These are phyloP conservation scores for Crambe crambe DNA, from an alignment of 37 sponge, comb jelly and placozoan genomes.

Conservation along the genomic window DNA sequence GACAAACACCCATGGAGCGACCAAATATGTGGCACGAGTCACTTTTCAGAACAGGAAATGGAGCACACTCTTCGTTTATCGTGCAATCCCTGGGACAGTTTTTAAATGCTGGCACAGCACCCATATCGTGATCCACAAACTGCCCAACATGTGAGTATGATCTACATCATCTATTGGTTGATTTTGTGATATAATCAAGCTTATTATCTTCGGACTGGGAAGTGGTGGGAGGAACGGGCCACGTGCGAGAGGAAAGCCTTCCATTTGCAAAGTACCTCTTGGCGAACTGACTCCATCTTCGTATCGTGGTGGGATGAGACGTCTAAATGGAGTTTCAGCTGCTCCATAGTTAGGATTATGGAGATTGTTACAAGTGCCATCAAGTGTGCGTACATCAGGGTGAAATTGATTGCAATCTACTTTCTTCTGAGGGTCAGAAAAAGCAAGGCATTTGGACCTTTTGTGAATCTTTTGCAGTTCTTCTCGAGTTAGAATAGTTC, in stretches of 20 bases:
- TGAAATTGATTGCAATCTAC: background rate
- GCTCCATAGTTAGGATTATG: slow-evolving; percentile 71
- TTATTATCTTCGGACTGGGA: slow-evolving; percentile 79
- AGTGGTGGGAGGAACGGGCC: slow-evolving; percentile 56
- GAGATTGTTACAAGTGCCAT: slow-evolving; percentile 94
- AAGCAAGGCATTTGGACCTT: background rate
- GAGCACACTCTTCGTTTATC: slow-evolving; percentile 36
- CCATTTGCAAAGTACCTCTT: slow-evolving; percentile 60
- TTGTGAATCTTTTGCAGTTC: background rate
- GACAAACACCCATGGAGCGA: slow-evolving; percentile 5
- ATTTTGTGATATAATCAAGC: slow-evolving; percentile 11
- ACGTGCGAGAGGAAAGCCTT: background rate
- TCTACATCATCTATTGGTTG: slow-evolving; percentile 38
- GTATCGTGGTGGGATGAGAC: slow-evolving; percentile 70
- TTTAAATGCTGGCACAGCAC: slow-evolving; percentile 24
- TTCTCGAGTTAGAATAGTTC: background rate
- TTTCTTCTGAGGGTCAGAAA: background rate
- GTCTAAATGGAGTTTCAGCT: slow-evolving; percentile 50
- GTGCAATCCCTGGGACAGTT: slow-evolving; percentile 9
- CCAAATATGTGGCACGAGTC: slow-evolving; percentile 58
- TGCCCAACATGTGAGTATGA: slow-evolving; percentile 86
- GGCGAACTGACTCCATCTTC: slow-evolving; percentile 72
- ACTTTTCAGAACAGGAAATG: slow-evolving; percentile 41
- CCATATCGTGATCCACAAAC: slow-evolving; percentile 91
- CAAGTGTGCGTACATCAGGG: slow-evolving; percentile 41